Evolutionary conservation across 2,797 vertebrate genomes (phyloP).

Genomic region (Acipenser transmontanus): DNA sequence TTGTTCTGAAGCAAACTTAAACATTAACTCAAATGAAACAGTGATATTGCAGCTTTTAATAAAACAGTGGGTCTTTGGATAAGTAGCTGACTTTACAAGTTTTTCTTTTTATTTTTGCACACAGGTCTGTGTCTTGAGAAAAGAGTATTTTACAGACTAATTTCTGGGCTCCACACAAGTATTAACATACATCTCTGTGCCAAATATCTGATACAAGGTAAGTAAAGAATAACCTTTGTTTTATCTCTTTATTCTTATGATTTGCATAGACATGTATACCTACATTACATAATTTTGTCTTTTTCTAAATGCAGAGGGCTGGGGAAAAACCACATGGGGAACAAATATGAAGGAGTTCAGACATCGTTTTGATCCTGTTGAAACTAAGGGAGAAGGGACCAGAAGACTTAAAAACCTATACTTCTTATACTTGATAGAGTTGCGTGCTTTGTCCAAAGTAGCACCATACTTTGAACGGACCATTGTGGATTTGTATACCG

Average conservation of each 20-base stretch:
- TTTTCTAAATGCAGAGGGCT: slow-evolving; percentile 62
- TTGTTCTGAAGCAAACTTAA: too few species aligned
- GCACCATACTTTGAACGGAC: slow-evolving; percentile 85
- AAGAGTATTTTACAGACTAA: slow-evolving; percentile 88
- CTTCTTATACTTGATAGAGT: slow-evolving; percentile 90
- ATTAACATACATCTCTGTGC: slow-evolving; percentile 91
- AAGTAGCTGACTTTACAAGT: too few species aligned
- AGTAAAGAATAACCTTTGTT: slow-evolving; percentile 9
- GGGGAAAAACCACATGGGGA: slow-evolving; percentile 81
- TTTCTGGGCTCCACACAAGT: slow-evolving; percentile 92
- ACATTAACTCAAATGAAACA: too few species aligned
- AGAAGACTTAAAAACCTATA: slow-evolving; percentile 89
- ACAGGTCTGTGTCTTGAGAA: slow-evolving; percentile 87
- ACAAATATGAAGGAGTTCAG: slow-evolving; percentile 83
- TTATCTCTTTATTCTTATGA: not conserved
- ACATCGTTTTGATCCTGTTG: slow-evolving; percentile 71
- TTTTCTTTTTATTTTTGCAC: slow-evolving; percentile 19
- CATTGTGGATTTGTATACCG: slow-evolving; percentile 84
- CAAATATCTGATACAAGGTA: slow-evolving; percentile 85
- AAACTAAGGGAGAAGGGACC: slow-evolving; percentile 89
- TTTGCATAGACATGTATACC: not conserved
- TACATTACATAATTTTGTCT: not conserved
- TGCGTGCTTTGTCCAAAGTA: slow-evolving; percentile 86
- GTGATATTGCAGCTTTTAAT: too few species aligned
- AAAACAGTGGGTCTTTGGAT: too few species aligned